Base-by-base conservation (phyloP, 37 sponge, comb jelly and placozoan species). In the Cliona cf. orientalis region DNA sequence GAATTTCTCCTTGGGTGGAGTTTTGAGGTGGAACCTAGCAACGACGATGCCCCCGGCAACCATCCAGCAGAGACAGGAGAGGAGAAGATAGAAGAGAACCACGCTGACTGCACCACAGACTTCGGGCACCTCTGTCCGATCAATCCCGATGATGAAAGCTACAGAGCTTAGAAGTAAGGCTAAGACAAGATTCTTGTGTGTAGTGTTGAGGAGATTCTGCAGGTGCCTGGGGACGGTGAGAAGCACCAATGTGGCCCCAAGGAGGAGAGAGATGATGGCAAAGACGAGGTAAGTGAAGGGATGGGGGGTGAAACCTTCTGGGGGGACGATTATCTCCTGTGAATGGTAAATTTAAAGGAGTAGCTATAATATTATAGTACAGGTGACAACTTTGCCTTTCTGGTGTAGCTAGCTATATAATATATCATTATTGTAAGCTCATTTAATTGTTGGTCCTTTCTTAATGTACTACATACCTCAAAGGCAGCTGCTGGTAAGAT, bases 121-220 rank as follows among this genome's bases (percentile, higher is more conserved):
- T 29, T 78, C 86, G 37, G 70, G 23, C 2, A 69, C 23, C 34
- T 86, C 80, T 1, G 80, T 73, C 55, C 87, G 42, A 75, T 79
- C 58, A 21, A 86, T 79, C 56, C 74, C 80, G 11, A 64, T 58
- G 0, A 86, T 3, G 59, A 79, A 86, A 28, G 45, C 56, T 23
- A 86, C 29, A 7, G 72, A 42, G 5, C 68, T 7, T 1, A 80
- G 65, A 34, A 72, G 58, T 32, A 79, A 58, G 55, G 80, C 28
- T 2, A 73, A 21, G 66, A 86, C 40, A 19, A 86, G 80, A 31
- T 86, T 71, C 57, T 53, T 66, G 75, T 79, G 79, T 33, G 80
- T 75, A 28, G 73, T 49, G 74, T 2, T 82, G 32, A 60, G 72
- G 36, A 82, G 32, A 59, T 38, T 41, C 46, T 70, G 80, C 22